Evolutionary conservation across 2,888 invertebrate species (phyloP).

Genomic region (Dorcus hopei): DNA sequence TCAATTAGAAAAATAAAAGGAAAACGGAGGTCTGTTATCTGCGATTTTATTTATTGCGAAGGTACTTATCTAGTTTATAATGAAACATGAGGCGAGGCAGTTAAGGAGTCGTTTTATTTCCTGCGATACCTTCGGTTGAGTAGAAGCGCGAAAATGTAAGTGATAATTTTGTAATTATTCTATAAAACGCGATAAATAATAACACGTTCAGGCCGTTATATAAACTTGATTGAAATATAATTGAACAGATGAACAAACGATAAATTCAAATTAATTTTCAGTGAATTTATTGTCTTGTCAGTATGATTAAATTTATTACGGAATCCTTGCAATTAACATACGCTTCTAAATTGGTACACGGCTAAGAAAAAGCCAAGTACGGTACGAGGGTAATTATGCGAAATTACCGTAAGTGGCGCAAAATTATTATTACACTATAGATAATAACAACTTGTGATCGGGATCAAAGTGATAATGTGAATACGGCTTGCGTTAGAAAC

Average conservation of each 20-base stretch:
- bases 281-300: too few species aligned
- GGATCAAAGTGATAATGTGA: too few species aligned
- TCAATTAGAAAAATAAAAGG: conserved; percentile 23
- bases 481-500: too few species aligned
- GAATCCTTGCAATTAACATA: too few species aligned
- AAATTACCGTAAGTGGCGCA: too few species aligned
- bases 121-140: background rate
- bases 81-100: background rate
- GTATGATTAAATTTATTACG: too few species aligned
- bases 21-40: conserved; percentile 20
- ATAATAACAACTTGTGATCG: too few species aligned
- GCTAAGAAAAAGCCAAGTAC: too few species aligned
- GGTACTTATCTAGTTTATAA: conserved; percentile 1
- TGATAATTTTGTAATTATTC: conserved; percentile 3
- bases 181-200: background rate
- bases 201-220: background rate
- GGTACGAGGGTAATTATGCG: too few species aligned
- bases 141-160: background rate
- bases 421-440: too few species aligned
- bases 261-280: too few species aligned
- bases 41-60: conserved; percentile 3
- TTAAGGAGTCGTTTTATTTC: background rate
- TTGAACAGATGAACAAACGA: background rate
- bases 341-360: too few species aligned
- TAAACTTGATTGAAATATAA: conserved; percentile 3